Evolutionary conservation across 2,113 vertebrate species (phyloP).

Genomic region (Notothenia coriiceps): DNA sequence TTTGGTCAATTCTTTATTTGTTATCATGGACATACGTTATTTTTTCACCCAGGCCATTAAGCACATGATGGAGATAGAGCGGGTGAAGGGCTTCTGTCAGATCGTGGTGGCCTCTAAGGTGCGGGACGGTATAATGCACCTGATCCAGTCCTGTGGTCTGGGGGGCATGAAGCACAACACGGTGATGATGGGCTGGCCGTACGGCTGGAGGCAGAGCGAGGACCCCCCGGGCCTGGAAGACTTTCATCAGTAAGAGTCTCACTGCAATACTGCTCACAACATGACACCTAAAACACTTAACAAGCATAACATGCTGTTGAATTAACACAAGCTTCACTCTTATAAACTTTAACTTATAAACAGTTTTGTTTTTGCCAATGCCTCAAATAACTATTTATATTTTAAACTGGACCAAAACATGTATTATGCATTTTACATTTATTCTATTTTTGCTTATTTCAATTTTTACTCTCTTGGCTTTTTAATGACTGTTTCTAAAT

Average conservation of each 20-base stretch:
- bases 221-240: constrained; percentile 98
- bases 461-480: too few species aligned
- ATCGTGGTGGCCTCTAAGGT: constrained; percentile 94
- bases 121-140: constrained; percentile 93
- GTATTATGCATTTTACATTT: too few species aligned
- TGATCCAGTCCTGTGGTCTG: constrained; percentile 97
- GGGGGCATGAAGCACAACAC: constrained; percentile 99
- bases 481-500: too few species aligned
- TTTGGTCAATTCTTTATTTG: neutral
- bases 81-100: constrained; percentile 98
- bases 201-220: constrained; percentile 98
- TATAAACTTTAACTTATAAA: neutral
- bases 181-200: constrained; percentile 97
- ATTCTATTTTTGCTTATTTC: neutral
- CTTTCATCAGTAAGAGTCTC: constrained; percentile 91
- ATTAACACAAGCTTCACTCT: neutral
- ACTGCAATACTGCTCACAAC: neutral
- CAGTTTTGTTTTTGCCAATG: too few species aligned
- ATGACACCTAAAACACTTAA: neutral
- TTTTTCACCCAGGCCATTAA: constrained; percentile 91
- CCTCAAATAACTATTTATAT: too few species aligned
- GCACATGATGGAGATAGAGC: constrained; percentile 99
- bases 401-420: too few species aligned
- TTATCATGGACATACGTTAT: neutral
- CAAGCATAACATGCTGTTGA: too few species aligned